phyloP scores from a whole-genome alignment of 2,888 invertebrate species.

The Tineola bisselliella region DNA sequence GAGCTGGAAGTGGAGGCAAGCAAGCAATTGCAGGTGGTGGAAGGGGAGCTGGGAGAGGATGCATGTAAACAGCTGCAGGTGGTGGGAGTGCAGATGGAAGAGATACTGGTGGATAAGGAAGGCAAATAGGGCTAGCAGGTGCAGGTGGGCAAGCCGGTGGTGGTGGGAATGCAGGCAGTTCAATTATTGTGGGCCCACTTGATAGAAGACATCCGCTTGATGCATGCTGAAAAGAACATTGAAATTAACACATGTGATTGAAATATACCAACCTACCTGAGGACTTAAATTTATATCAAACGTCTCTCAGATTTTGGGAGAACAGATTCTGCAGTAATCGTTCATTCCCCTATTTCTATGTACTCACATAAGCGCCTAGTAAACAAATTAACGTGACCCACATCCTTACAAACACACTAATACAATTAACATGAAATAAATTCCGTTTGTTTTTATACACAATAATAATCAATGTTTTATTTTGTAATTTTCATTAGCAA shows the following conservation, averaged over 20 bases:
- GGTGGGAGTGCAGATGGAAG: neutral
- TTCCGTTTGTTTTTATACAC: neutral
- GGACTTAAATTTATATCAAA: too few relatives aligned
- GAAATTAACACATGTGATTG: too few relatives aligned
- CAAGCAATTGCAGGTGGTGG: neutral
- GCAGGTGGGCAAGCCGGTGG: neutral
- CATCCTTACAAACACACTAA: neutral
- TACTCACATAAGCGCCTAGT: neutral
- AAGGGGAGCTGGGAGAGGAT: neutral
- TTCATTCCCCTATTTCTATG: too few relatives aligned
- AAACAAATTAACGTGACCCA: neutral
- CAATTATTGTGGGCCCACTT: too few relatives aligned
- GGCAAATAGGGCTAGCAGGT: neutral
- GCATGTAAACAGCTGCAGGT: neutral
- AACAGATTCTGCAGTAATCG: too few relatives aligned
- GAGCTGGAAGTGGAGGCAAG: neutral
- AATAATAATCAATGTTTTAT: neutral
- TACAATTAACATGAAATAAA: neutral
- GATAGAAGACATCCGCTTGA: too few relatives aligned
- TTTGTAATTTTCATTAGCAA: too few relatives aligned
- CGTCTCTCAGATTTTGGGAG: too few relatives aligned
- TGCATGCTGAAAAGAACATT: too few relatives aligned
- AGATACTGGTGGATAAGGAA: too few relatives aligned
- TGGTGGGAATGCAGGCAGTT: neutral
- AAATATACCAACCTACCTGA: too few relatives aligned